Evolutionary conservation across 2,888 invertebrate genomes (phyloP).

Genomic region (Sialis lutaria): DNA sequence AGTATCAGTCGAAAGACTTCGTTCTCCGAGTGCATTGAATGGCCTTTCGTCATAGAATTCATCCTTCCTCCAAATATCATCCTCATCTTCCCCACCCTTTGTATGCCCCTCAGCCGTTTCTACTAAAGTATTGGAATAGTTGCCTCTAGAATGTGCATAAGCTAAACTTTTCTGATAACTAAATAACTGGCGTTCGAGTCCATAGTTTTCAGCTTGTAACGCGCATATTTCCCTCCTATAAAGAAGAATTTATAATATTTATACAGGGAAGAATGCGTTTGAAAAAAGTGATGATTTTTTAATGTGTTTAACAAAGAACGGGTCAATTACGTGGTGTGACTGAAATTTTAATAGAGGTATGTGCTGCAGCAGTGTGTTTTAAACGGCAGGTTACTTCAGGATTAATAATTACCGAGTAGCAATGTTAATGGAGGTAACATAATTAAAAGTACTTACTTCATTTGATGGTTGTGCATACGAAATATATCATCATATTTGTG

Average conservation of each 20-base stretch:
- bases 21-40: slow-evolving; percentile 30
- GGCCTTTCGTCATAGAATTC: slow-evolving; percentile 17
- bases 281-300: too few relatives aligned
- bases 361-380: too few relatives aligned
- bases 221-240: slow-evolving; percentile 57
- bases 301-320: too few relatives aligned
- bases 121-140: slow-evolving; percentile 25
- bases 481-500: slow-evolving; percentile 70
- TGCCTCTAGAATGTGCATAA: slow-evolving; percentile 46
- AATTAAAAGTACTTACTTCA: slow-evolving; percentile 37
- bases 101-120: slow-evolving; percentile 13
- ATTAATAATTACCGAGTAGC: too few relatives aligned
- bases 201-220: slow-evolving; percentile 69
- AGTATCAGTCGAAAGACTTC: slow-evolving; percentile 48
- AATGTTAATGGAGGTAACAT: too few relatives aligned
- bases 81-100: slow-evolving; percentile 18
- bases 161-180: slow-evolving; percentile 68
- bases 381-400: too few relatives aligned
- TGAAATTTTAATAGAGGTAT: too few relatives aligned
- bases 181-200: slow-evolving; percentile 63
- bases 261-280: too few relatives aligned
- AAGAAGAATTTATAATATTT: neutral
- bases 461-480: slow-evolving; percentile 64
- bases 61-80: slow-evolving; percentile 17
- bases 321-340: too few relatives aligned